A percentile compares a stretch with the other conserved stretches of the same genome.
These are phyloP conservation scores for Danaus plexippus DNA, from an alignment of 1,140 invertebrate species.

Conservation along the genomic window DNA sequence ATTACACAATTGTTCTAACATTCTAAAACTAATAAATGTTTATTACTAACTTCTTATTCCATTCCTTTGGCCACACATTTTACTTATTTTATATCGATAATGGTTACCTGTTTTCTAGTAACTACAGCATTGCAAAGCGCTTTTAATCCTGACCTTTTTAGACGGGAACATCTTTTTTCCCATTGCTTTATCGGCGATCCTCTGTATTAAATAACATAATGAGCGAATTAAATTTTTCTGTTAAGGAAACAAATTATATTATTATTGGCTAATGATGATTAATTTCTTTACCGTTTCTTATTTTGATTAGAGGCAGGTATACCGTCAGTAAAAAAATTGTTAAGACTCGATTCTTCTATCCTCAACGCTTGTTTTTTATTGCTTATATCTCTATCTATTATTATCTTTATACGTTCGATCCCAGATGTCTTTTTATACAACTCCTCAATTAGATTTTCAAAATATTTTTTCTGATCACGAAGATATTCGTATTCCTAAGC, in stretches of 20 bases:
- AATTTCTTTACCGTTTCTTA: slow-evolving; percentile 31
- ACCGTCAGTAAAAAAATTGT: slow-evolving; percentile 22
- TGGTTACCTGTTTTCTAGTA: slow-evolving; percentile 45
- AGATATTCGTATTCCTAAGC: slow-evolving; percentile 49
- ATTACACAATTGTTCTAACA: background rate
- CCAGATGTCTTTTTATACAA: slow-evolving; percentile 34
- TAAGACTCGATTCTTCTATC: slow-evolving; percentile 39
- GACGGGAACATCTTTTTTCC: slow-evolving; percentile 39
- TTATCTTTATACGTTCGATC: slow-evolving; percentile 40
- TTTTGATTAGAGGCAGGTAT: slow-evolving; percentile 19
- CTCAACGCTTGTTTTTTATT: slow-evolving; percentile 40
- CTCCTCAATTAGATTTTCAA: slow-evolving; percentile 39
- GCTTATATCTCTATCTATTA: slow-evolving; percentile 37
- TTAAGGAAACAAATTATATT: too few relatives aligned
- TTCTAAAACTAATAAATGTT: background rate
- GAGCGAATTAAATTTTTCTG: too few relatives aligned
- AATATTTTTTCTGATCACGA: slow-evolving; percentile 44
- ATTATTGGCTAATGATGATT: too few relatives aligned
- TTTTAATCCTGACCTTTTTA: slow-evolving; percentile 47
- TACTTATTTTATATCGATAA: background rate
- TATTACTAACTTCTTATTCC: too few relatives aligned
- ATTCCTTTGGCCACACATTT: background rate
- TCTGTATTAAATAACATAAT: slow-evolving; percentile 18
- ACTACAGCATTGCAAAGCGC: slow-evolving; percentile 38
- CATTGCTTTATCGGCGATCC: slow-evolving; percentile 35